Base-by-base conservation (phyloP, 1,140 invertebrate genomes). In the Pentalonia nigronervosa region DNA sequence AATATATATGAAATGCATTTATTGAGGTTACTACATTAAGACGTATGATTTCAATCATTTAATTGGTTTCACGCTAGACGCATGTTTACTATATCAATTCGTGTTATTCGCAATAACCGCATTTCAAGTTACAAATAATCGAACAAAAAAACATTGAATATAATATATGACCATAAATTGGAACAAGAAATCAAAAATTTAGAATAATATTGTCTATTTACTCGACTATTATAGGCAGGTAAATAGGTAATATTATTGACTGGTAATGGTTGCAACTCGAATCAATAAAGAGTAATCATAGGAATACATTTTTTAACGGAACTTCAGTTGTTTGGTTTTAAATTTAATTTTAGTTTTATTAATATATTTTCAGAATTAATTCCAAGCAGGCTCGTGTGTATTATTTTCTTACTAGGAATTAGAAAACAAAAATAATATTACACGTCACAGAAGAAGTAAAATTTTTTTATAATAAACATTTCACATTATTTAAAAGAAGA, bases 1-100 rank as follows among this genome's bases (percentile, higher is more conserved):
- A 83, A 23, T 81, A 7, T 81, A 25, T 36, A 83, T 20, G 36
- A 89, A 20, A 89, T 89, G 23, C 23, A 89, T 23, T 89, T 89
- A 89, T 89, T 56, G n/a, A 89, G 87, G 53, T 90, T 67, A 90
- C 41, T n/a, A 50, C 34, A 20, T 47, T 47, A 34, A 53, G 7
- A 67, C 11, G 25, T 67, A 60, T 45, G 53, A 67, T 90, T 60
- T 60, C 25, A 41, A 25, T 90, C 45, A 25, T 60, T 60, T 90
- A 90, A 90, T 90, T 67, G 89, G 89, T 90, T 90, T 67, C 89
- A 90, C 89, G 88, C 48, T 56, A 89, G 50, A 89, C 34, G 89
- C 89, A 45, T 30, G 41, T 67, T 53, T 34, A 89, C 50, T 89
- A n/a, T 53, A 53, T 41, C 17, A 41, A 56, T 89, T 56, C 48